Evolutionary conservation across 2,797 vertebrate genomes (phyloP).

Genomic region (Anabas testudineus): DNA sequence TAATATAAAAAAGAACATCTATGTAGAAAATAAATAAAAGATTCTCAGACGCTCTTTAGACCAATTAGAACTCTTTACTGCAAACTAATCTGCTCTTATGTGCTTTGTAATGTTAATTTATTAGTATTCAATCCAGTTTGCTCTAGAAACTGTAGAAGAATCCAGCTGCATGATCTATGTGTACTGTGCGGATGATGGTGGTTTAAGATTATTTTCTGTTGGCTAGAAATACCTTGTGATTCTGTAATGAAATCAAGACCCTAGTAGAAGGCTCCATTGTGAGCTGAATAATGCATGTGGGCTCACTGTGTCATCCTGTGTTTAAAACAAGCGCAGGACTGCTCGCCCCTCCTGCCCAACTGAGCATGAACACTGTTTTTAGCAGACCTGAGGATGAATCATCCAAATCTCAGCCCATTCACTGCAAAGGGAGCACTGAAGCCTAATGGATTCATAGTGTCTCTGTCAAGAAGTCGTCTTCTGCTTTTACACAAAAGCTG

Average conservation of each 20-base stretch:
- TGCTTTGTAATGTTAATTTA: no score
- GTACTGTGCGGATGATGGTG: constrained; percentile 16
- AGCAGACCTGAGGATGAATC: constrained; percentile 62
- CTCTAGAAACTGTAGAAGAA: background rate
- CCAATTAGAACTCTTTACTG: background rate
- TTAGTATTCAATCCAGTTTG: background rate
- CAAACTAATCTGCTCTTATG: background rate
- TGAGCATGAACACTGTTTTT: constrained; percentile 44
- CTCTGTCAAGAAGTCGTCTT: constrained; percentile 36
- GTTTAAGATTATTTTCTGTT: constrained; percentile 34
- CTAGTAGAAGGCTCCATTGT: constrained; percentile 29
- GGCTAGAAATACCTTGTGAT: constrained; percentile 39
- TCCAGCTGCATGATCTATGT: background rate
- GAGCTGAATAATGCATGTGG: constrained; percentile 64
- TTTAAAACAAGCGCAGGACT: constrained; percentile 51
- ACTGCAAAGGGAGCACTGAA: constrained; percentile 12
- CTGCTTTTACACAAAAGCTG: constrained; percentile 26
- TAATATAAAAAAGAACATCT: background rate
- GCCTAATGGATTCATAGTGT: constrained; percentile 48
- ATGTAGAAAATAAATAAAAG: background rate
- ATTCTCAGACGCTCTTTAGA: background rate
- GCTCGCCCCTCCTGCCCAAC: constrained; percentile 18
- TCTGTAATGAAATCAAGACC: constrained; percentile 55
- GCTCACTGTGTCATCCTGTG: constrained; percentile 58
- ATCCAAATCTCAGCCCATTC: constrained; percentile 60